Evolutionary conservation across 2,797 vertebrate genomes (phyloP), one percentile per base, ranked within the genome.

Genomic region (Thunnus albacares): DNA sequence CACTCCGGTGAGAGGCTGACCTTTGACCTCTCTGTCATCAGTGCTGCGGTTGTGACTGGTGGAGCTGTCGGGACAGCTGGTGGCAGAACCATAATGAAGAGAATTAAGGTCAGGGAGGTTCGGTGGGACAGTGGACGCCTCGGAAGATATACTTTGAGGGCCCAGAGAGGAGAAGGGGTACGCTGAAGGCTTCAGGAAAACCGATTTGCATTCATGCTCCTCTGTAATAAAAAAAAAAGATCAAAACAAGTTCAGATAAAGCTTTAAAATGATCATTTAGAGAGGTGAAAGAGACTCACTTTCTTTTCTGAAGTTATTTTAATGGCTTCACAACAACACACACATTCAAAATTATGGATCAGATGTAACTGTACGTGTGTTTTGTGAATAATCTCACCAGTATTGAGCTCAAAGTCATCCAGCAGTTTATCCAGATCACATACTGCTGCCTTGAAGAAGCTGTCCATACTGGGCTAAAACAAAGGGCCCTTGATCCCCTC

Each of bases 351-450:
- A 6, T 18, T 12, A 41, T 43, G 5, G 64, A 38, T 38, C 35
- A 26, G 22, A 18, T 14, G 3, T 24, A 2, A 45, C 13, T 14
- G 13, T 43, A 14, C 10, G 2, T 17, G 11, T 14, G 0, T 51
- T 30, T 20, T 26, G 13, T 15, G n/a, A 15, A 11, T 10, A 24
- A 15, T 94, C 96, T 90, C 88, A 99, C 98, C 98, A 95, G 97
- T 90, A 60, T 94, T 97, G 83, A 97, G 96, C 83, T 99, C 98
- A 94, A 99, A 99, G 92, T 99, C 98, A 90, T 99, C 98, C 0
- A 99, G 96, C 47, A 99, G 94, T 87, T 97, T 99, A 95, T 99
- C 98, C 93, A 99, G 90, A 90, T 98, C 97, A 93, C 96, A 97
- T 71, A 99, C 97, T 74, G 97, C 98, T 86, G 98, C 97, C 94